Conservation (phyloP, 1,140 invertebrate species). For the Diorhabda sublineata region DNA sequence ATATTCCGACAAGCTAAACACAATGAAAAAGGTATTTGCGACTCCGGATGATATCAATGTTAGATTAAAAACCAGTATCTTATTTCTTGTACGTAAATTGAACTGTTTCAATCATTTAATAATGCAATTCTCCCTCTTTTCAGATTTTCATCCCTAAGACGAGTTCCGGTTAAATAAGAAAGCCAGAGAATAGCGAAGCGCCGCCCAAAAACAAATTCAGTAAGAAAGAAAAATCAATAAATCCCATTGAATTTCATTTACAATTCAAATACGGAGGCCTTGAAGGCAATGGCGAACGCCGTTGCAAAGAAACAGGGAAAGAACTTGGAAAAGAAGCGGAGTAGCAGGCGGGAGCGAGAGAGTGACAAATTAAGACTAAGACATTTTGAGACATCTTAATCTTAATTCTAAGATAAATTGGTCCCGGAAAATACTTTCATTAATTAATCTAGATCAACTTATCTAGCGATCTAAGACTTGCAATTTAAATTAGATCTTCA, state of each 20-base stretch:
- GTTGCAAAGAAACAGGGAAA: neutral
- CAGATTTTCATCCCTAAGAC: conserved; percentile 12
- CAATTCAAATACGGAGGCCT: conserved; percentile 36
- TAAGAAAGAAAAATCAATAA: conserved; percentile 38
- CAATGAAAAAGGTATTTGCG: no score
- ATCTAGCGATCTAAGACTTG: conserved; percentile 35
- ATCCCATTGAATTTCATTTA: conserved; percentile 39
- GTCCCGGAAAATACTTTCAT: conserved; percentile 47
- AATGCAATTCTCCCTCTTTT: conserved; percentile 3
- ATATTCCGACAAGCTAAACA: no score
- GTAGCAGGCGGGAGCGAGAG: conserved; percentile 17
- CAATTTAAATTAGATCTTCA: conserved; percentile 27
- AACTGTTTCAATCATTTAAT: neutral
- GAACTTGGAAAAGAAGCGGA: conserved; percentile 29
- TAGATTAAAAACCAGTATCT: no score
- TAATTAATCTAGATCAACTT: conserved; percentile 49
- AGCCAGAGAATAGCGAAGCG: neutral
- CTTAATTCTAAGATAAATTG: conserved; percentile 49
- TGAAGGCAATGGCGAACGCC: neutral
- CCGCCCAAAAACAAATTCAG: conserved; percentile 12
- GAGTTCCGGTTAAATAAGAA: conserved; percentile 12
- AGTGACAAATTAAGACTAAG: conserved; percentile 47
- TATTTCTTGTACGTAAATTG: no score
- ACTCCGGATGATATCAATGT: no score
- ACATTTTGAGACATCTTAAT: conserved; percentile 46